phyloP scores from a whole-genome alignment of 2,113 vertebrate species.

The Morone saxatilis region DNA sequence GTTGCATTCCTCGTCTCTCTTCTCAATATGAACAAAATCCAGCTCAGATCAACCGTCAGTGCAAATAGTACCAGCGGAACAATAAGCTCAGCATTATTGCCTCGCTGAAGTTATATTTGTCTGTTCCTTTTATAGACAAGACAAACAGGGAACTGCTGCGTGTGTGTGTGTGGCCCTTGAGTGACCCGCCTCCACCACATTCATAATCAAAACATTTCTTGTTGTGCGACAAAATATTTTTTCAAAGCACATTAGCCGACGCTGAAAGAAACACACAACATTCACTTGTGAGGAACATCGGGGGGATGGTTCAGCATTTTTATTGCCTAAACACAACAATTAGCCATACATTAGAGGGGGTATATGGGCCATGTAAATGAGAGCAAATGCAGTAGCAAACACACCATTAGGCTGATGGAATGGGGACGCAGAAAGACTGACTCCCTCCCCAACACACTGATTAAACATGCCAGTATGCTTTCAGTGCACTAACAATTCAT shows the following conservation, averaged over 20 bases:
- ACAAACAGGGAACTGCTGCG: conserved; percentile 36
- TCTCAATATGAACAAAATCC: conserved; percentile 30
- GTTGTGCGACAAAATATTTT: conserved; percentile 52
- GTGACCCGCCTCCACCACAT: conserved; percentile 47
- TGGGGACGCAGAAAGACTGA: conserved; percentile 43
- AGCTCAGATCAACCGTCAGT: conserved; percentile 27
- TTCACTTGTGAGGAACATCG: conserved; percentile 29
- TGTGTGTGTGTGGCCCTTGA: not conserved
- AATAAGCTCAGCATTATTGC: conserved; percentile 52
- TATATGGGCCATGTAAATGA: conserved; percentile 74
- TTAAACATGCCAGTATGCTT: conserved; percentile 51
- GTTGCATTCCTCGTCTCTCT: not conserved
- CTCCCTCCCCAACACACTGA: conserved; percentile 46
- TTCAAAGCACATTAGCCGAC: conserved; percentile 29
- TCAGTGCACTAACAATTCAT: conserved; percentile 26
- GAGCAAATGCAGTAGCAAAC: conserved; percentile 64
- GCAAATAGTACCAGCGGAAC: conserved; percentile 42
- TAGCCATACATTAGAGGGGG: conserved; percentile 65
- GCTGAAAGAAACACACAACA: conserved; percentile 26
- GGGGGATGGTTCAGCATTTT: conserved; percentile 33
- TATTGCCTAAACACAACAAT: conserved; percentile 72
- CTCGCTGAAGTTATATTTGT: conserved; percentile 55
- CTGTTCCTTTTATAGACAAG: conserved; percentile 53
- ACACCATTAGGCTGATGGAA: conserved; percentile 75
- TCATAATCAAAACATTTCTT: conserved; percentile 55